Conservation (phyloP, 2,888 invertebrate species). For the Xylophagus ater region DNA sequence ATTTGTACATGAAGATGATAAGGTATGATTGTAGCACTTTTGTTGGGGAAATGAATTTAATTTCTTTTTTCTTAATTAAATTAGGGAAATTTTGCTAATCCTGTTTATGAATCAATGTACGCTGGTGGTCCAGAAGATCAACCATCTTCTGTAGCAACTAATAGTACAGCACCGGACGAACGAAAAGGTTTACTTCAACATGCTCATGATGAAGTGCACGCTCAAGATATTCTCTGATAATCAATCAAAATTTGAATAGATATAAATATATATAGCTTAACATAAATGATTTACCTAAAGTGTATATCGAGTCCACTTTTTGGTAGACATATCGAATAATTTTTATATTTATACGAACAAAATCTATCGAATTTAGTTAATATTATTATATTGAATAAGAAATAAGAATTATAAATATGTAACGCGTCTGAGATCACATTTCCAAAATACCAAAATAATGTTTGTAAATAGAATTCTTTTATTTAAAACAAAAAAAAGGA, state of each 20-base stretch:
- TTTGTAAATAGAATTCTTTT: too few relatives aligned
- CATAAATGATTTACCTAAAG: too few relatives aligned
- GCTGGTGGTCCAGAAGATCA: slow-evolving; percentile 35
- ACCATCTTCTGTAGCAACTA: slow-evolving; percentile 28
- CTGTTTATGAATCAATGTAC: slow-evolving; percentile 77
- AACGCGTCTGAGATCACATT: slow-evolving; percentile 1
- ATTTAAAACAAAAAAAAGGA: too few relatives aligned
- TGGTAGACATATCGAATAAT: slow-evolving; percentile 2
- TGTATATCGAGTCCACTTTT: too few relatives aligned
- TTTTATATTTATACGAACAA: neutral
- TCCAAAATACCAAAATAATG: too few relatives aligned
- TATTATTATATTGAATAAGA: slow-evolving; percentile 6
- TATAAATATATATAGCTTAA: too few relatives aligned
- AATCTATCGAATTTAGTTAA: slow-evolving; percentile 13
- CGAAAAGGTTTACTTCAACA: slow-evolving; percentile 45
- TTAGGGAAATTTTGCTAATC: slow-evolving; percentile 71
- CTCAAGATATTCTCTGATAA: slow-evolving; percentile 40
- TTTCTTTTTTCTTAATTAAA: slow-evolving; percentile 7
- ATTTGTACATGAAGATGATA: slow-evolving; percentile 47
- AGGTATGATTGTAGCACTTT: slow-evolving; percentile 36
- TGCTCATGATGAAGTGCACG: slow-evolving; percentile 40
- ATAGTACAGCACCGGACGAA: slow-evolving; percentile 41
- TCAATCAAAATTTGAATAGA: slow-evolving; percentile 20
- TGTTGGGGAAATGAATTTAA: slow-evolving; percentile 2
- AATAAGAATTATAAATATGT: neutral